Evolutionary conservation across 1,140 invertebrate genomes (phyloP), one percentile per base, ranked within the genome.

Genomic region (Xylocopa sonorina): DNA sequence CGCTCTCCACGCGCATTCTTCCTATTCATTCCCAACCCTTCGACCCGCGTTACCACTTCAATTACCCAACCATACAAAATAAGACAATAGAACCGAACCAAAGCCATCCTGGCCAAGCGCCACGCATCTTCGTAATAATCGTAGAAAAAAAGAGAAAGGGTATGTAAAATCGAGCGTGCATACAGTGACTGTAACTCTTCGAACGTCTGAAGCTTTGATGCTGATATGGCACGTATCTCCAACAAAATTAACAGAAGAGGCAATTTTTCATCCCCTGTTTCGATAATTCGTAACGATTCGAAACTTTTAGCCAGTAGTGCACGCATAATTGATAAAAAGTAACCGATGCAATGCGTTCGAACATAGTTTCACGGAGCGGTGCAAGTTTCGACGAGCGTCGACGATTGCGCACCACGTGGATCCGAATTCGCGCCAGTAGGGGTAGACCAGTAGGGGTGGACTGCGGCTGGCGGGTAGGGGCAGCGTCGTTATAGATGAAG

Each of bases 381-480:
- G n/a, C n/a, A n/a, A n/a, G 38, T 38, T 38, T 38, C 38, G 74
- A 81, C 57, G 41, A 29, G 41, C 18, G 16, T 60, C 73, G 57
- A 87, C 87, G 82, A 76, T 85, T 91, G 84, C 84, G 87, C 84
- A 87, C 82, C 89, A 90, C 88, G 88, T 90, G 88, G 86, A 80
- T 67, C 24, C 62, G 74, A 74, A 73, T 85, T 74, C 79, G 81
- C 81, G 76, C 78, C 74, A 74, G 73, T 48, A 50, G 55, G 55
- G 64, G 66, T n/a, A 24, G 29, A 29, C 16, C 24, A 24, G 66
- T 48, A 77, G 74, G 73, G 73, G 73, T 75, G 16, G 64, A 78
- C 55, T 85, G 67, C 71, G 74, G 57, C 46, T 41, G 18, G 55
- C 21, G 34, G 46, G 53, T 60, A 24, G 55, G 58, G 74, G 50